Percentiles rank a stretch among this genome's conserved stretches.
Evolutionary conservation across 2,888 invertebrate genomes (phyloP).

Genomic region (Sesia apiformis): DNA sequence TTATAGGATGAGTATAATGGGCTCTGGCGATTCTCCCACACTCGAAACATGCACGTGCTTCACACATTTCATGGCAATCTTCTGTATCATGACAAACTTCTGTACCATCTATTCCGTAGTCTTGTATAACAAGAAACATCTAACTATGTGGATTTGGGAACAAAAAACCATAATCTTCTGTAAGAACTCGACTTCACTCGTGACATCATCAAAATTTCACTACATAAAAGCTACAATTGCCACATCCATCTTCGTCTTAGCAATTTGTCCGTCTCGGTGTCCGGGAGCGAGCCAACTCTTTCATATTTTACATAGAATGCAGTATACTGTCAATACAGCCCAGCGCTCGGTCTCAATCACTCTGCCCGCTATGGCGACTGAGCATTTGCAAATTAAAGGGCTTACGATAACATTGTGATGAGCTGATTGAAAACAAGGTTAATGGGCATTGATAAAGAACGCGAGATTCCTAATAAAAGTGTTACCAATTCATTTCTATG

Average conservation of each 20-base stretch:
- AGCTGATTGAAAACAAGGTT: neutral
- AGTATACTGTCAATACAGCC: slow-evolving; percentile 49
- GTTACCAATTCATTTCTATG: neutral
- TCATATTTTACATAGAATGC: slow-evolving; percentile 74
- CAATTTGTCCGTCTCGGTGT: slow-evolving; percentile 25
- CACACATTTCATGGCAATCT: neutral
- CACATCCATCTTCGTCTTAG: slow-evolving; percentile 37
- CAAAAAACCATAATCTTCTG: no score
- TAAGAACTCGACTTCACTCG: no score
- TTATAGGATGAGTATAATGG: no score
- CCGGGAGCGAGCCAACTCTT: slow-evolving; percentile 37
- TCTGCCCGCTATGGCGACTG: slow-evolving; percentile 44
- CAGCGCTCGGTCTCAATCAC: slow-evolving; percentile 60
- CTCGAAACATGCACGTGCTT: no score
- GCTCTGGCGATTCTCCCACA: no score
- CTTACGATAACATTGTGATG: neutral
- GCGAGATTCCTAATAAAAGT: neutral
- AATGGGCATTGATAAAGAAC: neutral
- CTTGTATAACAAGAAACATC: no score
- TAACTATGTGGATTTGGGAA: no score
- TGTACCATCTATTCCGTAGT: no score
- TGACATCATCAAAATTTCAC: no score
- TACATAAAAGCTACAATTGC: slow-evolving; percentile 14
- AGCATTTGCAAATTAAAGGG: slow-evolving; percentile 59
- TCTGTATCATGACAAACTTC: neutral